Evolutionary conservation across 2,888 invertebrate species (phyloP).

Genomic region (Anthrax anthrax): DNA sequence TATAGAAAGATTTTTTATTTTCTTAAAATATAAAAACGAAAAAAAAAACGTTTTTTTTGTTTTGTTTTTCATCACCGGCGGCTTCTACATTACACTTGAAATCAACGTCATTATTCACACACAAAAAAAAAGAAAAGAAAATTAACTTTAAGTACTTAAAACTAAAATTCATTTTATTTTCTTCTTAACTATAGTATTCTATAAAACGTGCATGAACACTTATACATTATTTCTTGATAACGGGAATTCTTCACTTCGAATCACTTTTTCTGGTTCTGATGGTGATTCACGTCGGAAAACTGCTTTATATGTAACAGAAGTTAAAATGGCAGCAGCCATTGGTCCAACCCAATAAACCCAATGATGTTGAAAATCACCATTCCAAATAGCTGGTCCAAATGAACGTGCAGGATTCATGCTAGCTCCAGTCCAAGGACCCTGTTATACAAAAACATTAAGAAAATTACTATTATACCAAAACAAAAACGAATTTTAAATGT

Average conservation of each 20-base stretch:
- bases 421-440: constrained; percentile 65
- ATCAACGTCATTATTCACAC: too few relatives aligned
- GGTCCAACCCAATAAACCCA: constrained; percentile 65
- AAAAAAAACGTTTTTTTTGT: too few relatives aligned
- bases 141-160: too few relatives aligned
- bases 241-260: constrained; percentile 28
- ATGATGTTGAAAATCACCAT: constrained; percentile 47
- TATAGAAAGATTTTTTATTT: too few relatives aligned
- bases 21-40: too few relatives aligned
- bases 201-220: too few relatives aligned
- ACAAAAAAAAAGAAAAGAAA: too few relatives aligned
- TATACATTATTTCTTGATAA: constrained; percentile 15
- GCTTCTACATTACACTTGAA: too few relatives aligned
- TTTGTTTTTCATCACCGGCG: too few relatives aligned
- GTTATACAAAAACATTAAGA: constrained; percentile 15
- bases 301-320: constrained; percentile 34
- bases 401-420: constrained; percentile 90
- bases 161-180: too few relatives aligned
- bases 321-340: constrained; percentile 29
- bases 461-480: background rate
- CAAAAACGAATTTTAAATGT: background rate
- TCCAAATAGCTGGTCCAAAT: constrained; percentile 67
- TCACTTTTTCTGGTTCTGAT: constrained; percentile 23
- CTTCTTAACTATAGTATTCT: too few relatives aligned
- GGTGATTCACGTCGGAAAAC: constrained; percentile 30